Base-by-base conservation (phyloP, 1,140 invertebrate genomes). In the Sinella curviseta region DNA sequence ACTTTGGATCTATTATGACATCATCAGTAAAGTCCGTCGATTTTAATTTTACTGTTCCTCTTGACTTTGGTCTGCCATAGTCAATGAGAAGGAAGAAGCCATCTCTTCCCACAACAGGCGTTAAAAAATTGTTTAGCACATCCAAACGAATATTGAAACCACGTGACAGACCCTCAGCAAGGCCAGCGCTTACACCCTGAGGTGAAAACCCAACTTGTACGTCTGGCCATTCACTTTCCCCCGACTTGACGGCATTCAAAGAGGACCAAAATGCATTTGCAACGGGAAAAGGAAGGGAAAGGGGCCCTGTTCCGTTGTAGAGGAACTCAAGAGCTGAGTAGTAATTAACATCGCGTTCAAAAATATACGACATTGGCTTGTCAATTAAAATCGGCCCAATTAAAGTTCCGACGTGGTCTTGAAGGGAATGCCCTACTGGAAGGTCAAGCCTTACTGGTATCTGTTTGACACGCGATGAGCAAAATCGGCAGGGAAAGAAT, bases 161-260 rank as follows among this genome's bases (percentile, higher is more conserved):
- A 17, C 54, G 20, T 30, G 73, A 34, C 14, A 82, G 20, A 12
- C 73, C 75, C 1, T 33, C 54, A n/a, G 39, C 67, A 0, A 80
- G 14, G 3, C 33, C 48, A 1, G 39, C 34, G n/a, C 74, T 16
- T 1, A 48, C 30, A 16, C 78, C 78, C 16, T 55, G 0, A 3
- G 67, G 36, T 0, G 60, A 34, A 73, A 82, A 57, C n/a, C 75
- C 77, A 1, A 80, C 16, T 73, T 82, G 81, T 35, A 82, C 77
- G 31, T 80, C 73, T n/a, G 81, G 81, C 81, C 81, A 82, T 33
- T 80, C 78, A n/a, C 73, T n/a, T 70, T 70, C 65, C 4, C 67
- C 30, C 16, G 55, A 33, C 31, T 31, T 39, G 26, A 79, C 39
- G 16, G 30, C 33, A 17, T 31, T 33, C 0, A 76, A 54, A 2